Base-by-base conservation (phyloP, 2,888 invertebrate species). In the Sinhomidia bicolor region DNA sequence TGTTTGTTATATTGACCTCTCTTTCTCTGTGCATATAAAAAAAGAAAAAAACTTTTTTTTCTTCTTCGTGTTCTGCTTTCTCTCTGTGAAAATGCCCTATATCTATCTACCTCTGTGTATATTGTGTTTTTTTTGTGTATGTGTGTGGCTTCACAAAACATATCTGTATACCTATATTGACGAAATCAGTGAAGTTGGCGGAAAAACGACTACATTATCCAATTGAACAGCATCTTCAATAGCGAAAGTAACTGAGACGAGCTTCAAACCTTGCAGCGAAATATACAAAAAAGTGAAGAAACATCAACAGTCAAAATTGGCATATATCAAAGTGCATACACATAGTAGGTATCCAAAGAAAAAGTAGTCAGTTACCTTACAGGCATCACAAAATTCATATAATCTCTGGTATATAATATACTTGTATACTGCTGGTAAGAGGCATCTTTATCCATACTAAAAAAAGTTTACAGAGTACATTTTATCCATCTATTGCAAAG, bases 121-220 rank as follows among this genome's bases (percentile, higher is more conserved):
- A n/a, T n/a, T 41, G 41, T 41, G 41, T 10, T 41, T 71, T 36
- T 36, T n/a, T 71, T 36, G n/a, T 68, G n/a, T 41, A 44, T 74
- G 74, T 74, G 17, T 74, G 23, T 74, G 17, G 29, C 44, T 44
- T 17, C 41, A 44, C 74, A n/a, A n/a, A 41, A 14, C 2, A 74
- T n/a, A n/a, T n/a, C n/a, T n/a, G n/a, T n/a, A n/a, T n/a, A n/a
- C n/a, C n/a, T n/a, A n/a, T n/a, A n/a, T 17, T 36, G 29, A 12
- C 12, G 44, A 80, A 78, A 62, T 80, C 41, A 60, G 41, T 41
- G 60, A 80, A 62, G 36, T 44, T 47, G 62, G 81, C 62, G 44
- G 44, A 65, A 81, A 80, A 71, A 44, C 17, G 44, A 81, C 47
- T 47, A 7, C 7, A 65, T 80, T 47, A 81, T 65, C 62, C 65